Percentiles rank a stretch among this genome's conserved stretches.
phyloP scores from a whole-genome alignment of 2,888 invertebrate species.

The Cataglyphis altisquamis region DNA sequence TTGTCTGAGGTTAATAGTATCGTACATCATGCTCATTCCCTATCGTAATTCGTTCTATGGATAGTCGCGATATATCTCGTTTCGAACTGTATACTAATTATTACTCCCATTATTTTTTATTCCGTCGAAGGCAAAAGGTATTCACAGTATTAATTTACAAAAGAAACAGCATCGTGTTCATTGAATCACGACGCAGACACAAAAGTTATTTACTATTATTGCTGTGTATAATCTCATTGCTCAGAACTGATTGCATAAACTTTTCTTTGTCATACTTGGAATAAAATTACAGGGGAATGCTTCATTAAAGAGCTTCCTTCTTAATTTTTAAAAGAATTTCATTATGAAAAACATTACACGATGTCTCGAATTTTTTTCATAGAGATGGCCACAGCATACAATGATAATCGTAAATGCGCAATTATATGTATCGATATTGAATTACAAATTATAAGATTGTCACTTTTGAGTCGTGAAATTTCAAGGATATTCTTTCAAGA shows the following conservation, averaged over 20 bases:
- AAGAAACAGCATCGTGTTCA: constrained; percentile 73
- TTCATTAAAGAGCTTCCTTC: background rate
- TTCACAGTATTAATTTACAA: constrained; percentile 80
- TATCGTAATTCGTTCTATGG: constrained; percentile 73
- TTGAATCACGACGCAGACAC: constrained; percentile 66
- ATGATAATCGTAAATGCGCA: constrained; percentile 50
- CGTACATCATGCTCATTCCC: constrained; percentile 80
- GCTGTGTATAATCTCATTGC: constrained; percentile 65
- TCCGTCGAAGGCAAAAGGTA: constrained; percentile 76
- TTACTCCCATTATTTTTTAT: constrained; percentile 74
- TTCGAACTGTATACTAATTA: constrained; percentile 66
- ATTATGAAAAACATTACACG: constrained; percentile 6
- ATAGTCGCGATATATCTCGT: constrained; percentile 58
- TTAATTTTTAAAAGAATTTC: background rate
- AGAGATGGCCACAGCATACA: constrained; percentile 60
- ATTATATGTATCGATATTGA: constrained; percentile 27
- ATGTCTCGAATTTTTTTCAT: constrained; percentile 29
- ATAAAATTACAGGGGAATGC: background rate
- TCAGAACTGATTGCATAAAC: constrained; percentile 45
- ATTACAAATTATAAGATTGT: background rate
- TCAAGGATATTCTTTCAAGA: background rate
- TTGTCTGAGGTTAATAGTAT: constrained; percentile 85
- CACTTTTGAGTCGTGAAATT: background rate
- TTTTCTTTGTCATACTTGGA: background rate
- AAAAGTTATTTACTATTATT: constrained; percentile 72